phyloP scores from a whole-genome alignment of 2,888 invertebrate species.

The Chymomyza amoena region DNA sequence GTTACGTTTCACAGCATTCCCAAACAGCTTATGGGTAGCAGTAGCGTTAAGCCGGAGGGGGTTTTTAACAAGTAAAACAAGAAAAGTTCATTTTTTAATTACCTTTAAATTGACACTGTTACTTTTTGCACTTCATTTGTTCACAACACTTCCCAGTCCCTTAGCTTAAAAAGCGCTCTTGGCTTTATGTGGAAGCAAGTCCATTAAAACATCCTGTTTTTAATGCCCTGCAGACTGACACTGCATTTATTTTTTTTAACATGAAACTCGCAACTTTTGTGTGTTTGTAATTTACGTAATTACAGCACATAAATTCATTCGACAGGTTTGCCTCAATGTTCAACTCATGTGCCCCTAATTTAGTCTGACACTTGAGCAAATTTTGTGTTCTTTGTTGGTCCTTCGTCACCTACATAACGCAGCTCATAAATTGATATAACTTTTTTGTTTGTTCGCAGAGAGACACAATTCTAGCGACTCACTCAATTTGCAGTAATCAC shows the following conservation, averaged over 20 bases:
- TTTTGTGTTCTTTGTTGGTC: not conserved
- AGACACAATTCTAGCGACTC: conserved; percentile 21
- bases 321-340: not conserved
- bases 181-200: not conserved
- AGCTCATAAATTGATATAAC: not conserved
- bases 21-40: too few relatives aligned
- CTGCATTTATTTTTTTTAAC: not conserved
- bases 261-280: not conserved
- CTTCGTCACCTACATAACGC: not conserved
- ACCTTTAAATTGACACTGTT: not conserved
- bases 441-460: not conserved
- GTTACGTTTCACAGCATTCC: too few relatives aligned
- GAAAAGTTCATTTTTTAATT: not conserved
- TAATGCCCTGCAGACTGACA: not conserved
- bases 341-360: not conserved
- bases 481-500: conserved; percentile 70
- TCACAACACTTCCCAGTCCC: not conserved
- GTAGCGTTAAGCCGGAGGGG: too few relatives aligned
- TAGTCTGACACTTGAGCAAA: not conserved
- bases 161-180: not conserved
- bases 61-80: not conserved
- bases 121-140: not conserved
- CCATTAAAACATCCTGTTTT: not conserved
- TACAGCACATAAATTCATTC: not conserved
- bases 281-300: not conserved